Evolutionary conservation across 2,888 invertebrate genomes (phyloP).

Genomic region (Epsilonema sp.): DNA sequence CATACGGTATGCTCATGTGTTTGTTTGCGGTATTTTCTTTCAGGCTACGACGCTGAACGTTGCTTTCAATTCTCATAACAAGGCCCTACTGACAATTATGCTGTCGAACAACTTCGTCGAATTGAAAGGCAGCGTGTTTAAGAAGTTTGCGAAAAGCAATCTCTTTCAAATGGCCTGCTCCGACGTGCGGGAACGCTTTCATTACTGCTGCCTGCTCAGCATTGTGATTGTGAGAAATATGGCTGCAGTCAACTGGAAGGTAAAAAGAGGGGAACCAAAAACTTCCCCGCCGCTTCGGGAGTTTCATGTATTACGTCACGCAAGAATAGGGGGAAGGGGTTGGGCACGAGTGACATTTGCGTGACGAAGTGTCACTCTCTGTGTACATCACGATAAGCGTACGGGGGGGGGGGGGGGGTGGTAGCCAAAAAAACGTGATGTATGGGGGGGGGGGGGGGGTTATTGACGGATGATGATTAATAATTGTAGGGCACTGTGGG

Average conservation of each 20-base stretch:
- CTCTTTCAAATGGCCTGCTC: constrained; percentile 83
- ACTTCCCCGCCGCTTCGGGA: too few species aligned
- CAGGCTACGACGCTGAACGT: constrained; percentile 97
- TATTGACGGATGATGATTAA: too few species aligned
- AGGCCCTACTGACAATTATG: constrained; percentile 91
- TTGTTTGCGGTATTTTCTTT: constrained; percentile 32
- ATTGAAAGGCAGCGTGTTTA: constrained; percentile 87
- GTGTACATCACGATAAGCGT: too few species aligned
- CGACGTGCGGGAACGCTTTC: constrained; percentile 88
- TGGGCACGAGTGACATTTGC: too few species aligned
- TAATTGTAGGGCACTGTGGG: too few species aligned
- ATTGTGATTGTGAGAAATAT: constrained; percentile 90
- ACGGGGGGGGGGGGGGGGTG: too few species aligned
- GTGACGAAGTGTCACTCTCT: too few species aligned
- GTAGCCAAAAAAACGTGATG: too few species aligned
- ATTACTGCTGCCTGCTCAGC: constrained; percentile 65
- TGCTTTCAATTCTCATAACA: constrained; percentile 95
- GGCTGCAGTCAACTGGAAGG: constrained; percentile 89
- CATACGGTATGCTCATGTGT: not conserved
- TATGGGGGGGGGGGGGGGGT: too few species aligned
- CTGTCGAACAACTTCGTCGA: constrained; percentile 99
- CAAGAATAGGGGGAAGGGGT: too few species aligned
- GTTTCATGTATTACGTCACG: too few species aligned
- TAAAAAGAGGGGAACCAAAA: too few species aligned
- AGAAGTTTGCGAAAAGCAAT: constrained; percentile 96